Percentiles rank a stretch among this genome's conserved stretches.
These are phyloP conservation scores for Clangula hyemalis DNA, from an alignment of 2,797 vertebrate genomes.

Conservation along the genomic window DNA sequence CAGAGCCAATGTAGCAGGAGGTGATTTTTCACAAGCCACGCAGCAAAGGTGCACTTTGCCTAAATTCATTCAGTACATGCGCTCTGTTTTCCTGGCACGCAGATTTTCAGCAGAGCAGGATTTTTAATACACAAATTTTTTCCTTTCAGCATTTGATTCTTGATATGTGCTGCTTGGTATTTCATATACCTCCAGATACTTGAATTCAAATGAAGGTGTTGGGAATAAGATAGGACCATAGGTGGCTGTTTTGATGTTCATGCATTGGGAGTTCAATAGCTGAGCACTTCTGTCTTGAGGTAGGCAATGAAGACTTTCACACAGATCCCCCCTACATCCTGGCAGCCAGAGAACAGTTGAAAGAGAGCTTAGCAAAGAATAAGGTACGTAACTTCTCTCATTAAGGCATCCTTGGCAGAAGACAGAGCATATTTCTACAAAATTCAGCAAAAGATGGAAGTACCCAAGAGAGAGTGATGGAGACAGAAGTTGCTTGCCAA, in stretches of 20 bases:
- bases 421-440: not conserved
- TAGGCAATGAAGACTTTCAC: not conserved
- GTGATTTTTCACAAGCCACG: not conserved
- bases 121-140: slow-evolving; percentile 32
- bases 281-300: accelerated
- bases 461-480: not conserved
- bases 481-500: not conserved
- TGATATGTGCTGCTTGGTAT: not conserved
- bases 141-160: not conserved
- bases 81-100: not conserved
- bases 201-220: not conserved
- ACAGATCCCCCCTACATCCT: not conserved
- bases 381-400: not conserved
- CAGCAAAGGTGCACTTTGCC: not conserved
- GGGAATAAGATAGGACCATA: not conserved
- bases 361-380: not conserved
- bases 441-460: not conserved
- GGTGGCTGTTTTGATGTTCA: not conserved
- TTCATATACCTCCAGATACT: not conserved
- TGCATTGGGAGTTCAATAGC: not conserved
- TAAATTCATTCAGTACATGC: slow-evolving; percentile 9
- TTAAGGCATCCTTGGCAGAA: not conserved
- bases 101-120: not conserved
- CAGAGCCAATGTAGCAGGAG: not conserved
- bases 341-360: not conserved